Percentiles rank a stretch among this genome's conserved stretches.
These are phyloP conservation scores for Mercenaria mercenaria DNA, from an alignment of 1,140 invertebrate genomes.

Conservation along the genomic window DNA sequence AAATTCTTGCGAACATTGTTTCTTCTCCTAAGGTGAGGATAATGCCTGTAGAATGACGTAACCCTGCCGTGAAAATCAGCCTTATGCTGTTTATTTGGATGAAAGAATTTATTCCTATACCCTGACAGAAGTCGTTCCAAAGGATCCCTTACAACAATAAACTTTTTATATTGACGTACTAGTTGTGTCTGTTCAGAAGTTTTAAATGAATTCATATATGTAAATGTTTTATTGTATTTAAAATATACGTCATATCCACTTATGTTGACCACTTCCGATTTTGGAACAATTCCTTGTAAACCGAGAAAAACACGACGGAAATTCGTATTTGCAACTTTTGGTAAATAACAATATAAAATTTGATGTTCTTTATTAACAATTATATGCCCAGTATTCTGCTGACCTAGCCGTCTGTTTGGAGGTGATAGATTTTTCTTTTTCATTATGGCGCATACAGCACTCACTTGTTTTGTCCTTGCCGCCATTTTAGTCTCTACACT, in stretches of 20 bases:
- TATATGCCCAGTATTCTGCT: not conserved
- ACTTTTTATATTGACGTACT: conserved; percentile 25
- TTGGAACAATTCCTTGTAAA: conserved; percentile 13
- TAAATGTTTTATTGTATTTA: conserved; percentile 17
- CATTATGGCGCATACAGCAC: not conserved
- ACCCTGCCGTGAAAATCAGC: not conserved
- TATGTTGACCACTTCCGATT: not conserved
- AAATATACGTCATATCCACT: conserved; percentile 51
- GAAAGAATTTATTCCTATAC: conserved; percentile 47
- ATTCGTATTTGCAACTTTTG: conserved; percentile 58
- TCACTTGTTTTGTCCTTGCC: not conserved
- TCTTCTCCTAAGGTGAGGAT: not conserved
- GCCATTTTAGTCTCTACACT: not conserved
- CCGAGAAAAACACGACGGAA: conserved; percentile 49
- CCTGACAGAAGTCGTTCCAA: conserved; percentile 48
- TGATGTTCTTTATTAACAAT: not conserved
- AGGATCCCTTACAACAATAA: conserved; percentile 46
- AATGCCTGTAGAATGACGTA: not conserved
- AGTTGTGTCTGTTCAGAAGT: not conserved
- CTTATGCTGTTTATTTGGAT: conserved; percentile 8
- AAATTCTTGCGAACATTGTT: not conserved
- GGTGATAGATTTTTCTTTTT: not conserved
- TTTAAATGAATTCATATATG: not conserved
- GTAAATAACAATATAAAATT: conserved; percentile 38
- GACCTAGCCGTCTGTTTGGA: not conserved